Base-by-base conservation (phyloP, 1,140 invertebrate species). In the Polypedilum pembai region DNA sequence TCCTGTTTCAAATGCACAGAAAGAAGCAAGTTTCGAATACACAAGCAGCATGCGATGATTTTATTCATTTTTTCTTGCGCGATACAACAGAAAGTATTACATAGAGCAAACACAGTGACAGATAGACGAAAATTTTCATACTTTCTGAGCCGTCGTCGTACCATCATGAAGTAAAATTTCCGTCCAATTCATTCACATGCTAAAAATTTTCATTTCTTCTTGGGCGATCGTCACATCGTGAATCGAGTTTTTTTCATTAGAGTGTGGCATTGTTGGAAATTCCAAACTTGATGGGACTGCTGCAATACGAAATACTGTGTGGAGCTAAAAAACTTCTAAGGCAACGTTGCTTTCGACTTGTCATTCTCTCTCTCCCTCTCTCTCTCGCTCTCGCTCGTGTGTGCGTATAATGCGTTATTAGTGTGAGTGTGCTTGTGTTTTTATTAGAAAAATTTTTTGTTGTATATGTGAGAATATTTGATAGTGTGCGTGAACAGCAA, bases 41-140 rank as follows among this genome's bases (percentile, higher is more conserved):
- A 76, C 75, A 73, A 73, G 17, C 75, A 74, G 75, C 78, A 77
- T 77, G 76, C 75, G 77, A 79, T 75, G 76, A 79, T 69, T 21
- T 20, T 78, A 75, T 72, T 65, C 74, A 74, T 79, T 80, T 78
- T 80, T 80, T 79, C 80, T 82, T 79, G 80, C 76, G 78, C 80
- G 78, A 15, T 65, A 74, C 77, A 79, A 80, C 80, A 81, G 79
- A 79, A 82, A 81, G 80, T 78, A 76, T 74, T 74, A 33, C 12
- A 75, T 79, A 77, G 41, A 75, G 73, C 40, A 73, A 76, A 66
- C 24, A 74, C 17, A 18, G n/a, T 69, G 65, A 69, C 65, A 69
- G 65, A 69, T 69, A 69, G 17, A 18, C 17, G 20, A 20, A 20
- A 69, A 69, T 69, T 69, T 69, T 21, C 8, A n/a, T 20, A 69